phyloP scores from a whole-genome alignment of 1,140 invertebrate species.

The Capitella teleta region DNA sequence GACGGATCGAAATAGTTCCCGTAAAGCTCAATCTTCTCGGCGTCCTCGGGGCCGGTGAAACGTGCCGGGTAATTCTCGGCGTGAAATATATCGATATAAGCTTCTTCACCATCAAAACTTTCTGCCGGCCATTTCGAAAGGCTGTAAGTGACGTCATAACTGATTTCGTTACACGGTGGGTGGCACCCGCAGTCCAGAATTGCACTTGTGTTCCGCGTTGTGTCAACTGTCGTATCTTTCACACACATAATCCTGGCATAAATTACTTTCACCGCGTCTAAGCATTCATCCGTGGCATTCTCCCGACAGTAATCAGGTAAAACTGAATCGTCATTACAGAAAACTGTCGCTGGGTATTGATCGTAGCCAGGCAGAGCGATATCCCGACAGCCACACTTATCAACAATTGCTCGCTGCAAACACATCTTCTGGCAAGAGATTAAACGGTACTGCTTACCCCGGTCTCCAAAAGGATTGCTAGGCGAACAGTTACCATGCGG shows the following conservation, averaged over 20 bases:
- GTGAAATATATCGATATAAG: slow-evolving; percentile 8
- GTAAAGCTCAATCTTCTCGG: slow-evolving; percentile 1
- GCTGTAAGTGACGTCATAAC: slow-evolving; percentile 9
- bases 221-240: background rate
- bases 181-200: background rate
- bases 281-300: background rate
- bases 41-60: slow-evolving; percentile 2
- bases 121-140: slow-evolving; percentile 10
- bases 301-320: background rate
- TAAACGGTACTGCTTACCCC: background rate
- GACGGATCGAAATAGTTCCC: background rate
- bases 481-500: slow-evolving; percentile 9
- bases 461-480: slow-evolving; percentile 1
- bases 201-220: background rate
- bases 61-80: slow-evolving; percentile 1
- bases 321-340: slow-evolving; percentile 2
- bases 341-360: background rate
- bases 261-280: background rate
- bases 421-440: slow-evolving; percentile 10
- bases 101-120: slow-evolving; percentile 10
- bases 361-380: slow-evolving; percentile 9
- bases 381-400: slow-evolving; percentile 3
- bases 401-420: slow-evolving; percentile 2
- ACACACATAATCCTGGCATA: slow-evolving; percentile 3
- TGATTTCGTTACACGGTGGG: slow-evolving; percentile 6